Conservation (phyloP, 35 echinoderm and acorn worm species). For the Heliocidaris erythrogramma region DNA sequence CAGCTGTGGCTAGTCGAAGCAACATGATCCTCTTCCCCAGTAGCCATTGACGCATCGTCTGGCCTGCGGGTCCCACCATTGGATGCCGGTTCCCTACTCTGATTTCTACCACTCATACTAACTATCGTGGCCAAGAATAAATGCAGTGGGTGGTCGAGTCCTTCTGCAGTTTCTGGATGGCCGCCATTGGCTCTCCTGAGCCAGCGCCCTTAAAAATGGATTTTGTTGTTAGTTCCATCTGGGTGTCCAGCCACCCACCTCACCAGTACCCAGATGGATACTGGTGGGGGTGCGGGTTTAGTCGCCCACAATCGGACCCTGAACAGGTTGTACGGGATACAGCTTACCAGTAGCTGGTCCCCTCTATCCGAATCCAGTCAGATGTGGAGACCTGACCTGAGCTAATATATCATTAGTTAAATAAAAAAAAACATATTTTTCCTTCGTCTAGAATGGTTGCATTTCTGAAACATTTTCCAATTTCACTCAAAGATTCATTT, state of each 20-base stretch:
- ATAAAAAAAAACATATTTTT: no score
- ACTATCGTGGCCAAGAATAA: constrained; percentile 22
- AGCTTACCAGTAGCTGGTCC: no score
- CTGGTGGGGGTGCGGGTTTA: constrained; percentile 35
- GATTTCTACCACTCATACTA: constrained; percentile 42
- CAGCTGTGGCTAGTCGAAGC: constrained; percentile 3
- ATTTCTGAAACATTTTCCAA: no score
- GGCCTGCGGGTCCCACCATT: constrained; percentile 60
- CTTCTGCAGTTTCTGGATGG: constrained; percentile 51
- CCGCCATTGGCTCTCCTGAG: constrained; percentile 43
- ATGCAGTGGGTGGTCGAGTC: constrained; percentile 23
- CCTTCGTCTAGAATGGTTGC: no score
- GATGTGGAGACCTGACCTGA: no score
- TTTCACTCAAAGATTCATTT: no score
- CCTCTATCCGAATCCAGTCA: no score
- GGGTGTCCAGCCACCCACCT: constrained; percentile 41
- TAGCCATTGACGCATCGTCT: constrained; percentile 48
- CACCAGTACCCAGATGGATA: constrained; percentile 9
- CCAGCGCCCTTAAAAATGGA: constrained; percentile 21
- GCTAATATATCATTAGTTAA: no score
- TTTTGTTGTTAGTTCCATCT: constrained; percentile 38
- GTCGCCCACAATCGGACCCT: constrained; percentile 47
- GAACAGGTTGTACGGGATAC: constrained; percentile 50
- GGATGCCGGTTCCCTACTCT: constrained; percentile 19
- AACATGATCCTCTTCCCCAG: constrained; percentile 45